phyloP scores from a whole-genome alignment of 2,888 invertebrate species.

The Ennomos erosarius region DNA sequence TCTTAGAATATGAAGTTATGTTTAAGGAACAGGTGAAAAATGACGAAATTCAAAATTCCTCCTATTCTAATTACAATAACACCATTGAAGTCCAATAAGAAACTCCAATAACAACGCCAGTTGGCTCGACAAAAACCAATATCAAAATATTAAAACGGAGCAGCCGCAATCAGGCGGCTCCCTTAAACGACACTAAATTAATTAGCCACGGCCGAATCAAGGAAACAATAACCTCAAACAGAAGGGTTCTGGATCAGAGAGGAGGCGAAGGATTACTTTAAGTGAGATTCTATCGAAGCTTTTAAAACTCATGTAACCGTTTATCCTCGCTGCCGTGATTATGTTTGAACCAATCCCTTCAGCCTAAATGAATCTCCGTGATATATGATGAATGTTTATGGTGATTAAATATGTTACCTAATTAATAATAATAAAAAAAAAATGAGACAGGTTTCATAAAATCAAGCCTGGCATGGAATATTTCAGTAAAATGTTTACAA shows the following conservation, averaged over 20 bases:
- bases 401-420: no score
- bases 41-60: neutral
- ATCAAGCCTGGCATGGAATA: no score
- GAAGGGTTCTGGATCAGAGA: conserved; percentile 60
- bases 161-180: conserved; percentile 57
- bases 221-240: conserved; percentile 81
- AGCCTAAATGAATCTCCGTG: no score
- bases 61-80: conserved; percentile 8
- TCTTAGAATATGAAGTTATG: no score
- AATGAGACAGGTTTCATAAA: no score
- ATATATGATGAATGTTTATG: no score
- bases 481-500: no score
- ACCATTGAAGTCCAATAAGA: conserved; percentile 20
- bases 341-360: no score
- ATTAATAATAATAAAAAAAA: no score
- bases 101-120: conserved; percentile 28
- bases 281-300: neutral
- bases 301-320: no score
- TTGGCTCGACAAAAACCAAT: conserved; percentile 42
- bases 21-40: no score
- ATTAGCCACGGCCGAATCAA: conserved; percentile 73
- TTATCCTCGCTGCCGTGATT: no score
- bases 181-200: conserved; percentile 66
- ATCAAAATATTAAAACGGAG: conserved; percentile 43
- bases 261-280: conserved; percentile 11